Percentiles rank a stretch among this genome's conserved stretches.
Conservation (phyloP, 1,140 invertebrate genomes). For the Plutomurus gul region DNA sequence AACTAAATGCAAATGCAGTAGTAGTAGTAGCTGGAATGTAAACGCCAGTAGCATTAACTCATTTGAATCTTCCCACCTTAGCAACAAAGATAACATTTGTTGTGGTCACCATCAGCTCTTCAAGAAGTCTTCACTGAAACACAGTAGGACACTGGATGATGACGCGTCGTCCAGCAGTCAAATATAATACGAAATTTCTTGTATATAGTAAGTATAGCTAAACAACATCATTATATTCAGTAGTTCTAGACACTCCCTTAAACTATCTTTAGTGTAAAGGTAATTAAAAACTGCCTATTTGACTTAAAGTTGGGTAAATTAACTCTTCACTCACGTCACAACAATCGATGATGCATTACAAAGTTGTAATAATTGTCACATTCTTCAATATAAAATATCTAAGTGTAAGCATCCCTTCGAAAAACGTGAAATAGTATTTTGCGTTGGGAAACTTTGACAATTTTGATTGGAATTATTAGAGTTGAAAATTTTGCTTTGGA, state of each 20-base stretch:
- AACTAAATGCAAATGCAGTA: conserved; percentile 13
- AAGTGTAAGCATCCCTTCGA: too few relatives aligned
- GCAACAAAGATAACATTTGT: background rate
- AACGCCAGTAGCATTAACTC: background rate
- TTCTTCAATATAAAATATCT: too few relatives aligned
- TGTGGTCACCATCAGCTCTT: background rate
- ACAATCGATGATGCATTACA: conserved; percentile 27
- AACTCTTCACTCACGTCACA: conserved; percentile 3
- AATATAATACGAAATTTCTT: background rate
- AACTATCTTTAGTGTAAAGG: background rate
- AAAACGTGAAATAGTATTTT: too few relatives aligned
- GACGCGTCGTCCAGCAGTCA: background rate
- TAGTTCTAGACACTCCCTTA: background rate
- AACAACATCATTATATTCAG: background rate
- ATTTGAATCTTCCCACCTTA: background rate
- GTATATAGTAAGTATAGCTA: background rate
- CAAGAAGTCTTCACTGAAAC: background rate
- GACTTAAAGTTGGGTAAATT: conserved; percentile 15
- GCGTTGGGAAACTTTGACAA: too few relatives aligned
- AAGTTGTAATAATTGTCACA: background rate
- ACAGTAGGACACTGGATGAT: background rate
- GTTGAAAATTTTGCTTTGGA: conserved; percentile 68
- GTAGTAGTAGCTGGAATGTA: too few relatives aligned
- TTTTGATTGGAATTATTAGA: too few relatives aligned
- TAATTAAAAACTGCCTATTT: conserved; percentile 25